Evolutionary conservation across 2,888 invertebrate species (phyloP).

Genomic region (Brachyptera risi): DNA sequence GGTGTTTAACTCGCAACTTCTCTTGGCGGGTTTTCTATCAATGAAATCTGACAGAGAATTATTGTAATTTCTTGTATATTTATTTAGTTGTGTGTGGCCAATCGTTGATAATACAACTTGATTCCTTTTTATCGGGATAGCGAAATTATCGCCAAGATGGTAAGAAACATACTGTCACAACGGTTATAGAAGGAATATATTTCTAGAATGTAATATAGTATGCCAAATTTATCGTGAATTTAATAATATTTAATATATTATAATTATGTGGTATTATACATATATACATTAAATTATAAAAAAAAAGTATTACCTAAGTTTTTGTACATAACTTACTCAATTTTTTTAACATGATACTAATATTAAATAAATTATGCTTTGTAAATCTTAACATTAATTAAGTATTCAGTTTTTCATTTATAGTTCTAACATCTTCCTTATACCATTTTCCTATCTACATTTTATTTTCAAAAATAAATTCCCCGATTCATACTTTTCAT

Average conservation of each 20-base stretch:
- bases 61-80: no score
- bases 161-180: no score
- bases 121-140: no score
- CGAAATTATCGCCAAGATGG: no score
- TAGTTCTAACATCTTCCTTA: neutral
- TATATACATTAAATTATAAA: constrained; percentile 3
- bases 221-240: constrained; percentile 6
- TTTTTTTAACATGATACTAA: constrained; percentile 8
- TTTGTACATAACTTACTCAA: constrained; percentile 2
- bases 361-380: constrained; percentile 29
- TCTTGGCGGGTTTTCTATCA: no score
- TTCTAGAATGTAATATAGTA: neutral
- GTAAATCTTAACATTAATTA: neutral
- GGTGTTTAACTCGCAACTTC: no score
- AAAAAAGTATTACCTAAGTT: neutral
- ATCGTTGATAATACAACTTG: no score
- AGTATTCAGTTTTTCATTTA: constrained; percentile 19
- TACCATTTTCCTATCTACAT: neutral
- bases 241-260: neutral
- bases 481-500: no score
- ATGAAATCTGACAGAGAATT: no score
- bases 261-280: neutral
- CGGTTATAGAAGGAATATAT: neutral
- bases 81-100: no score
- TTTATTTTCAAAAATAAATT: neutral